phyloP scores from a whole-genome alignment of 2,113 vertebrate genomes.

The Ochotona princeps region DNA sequence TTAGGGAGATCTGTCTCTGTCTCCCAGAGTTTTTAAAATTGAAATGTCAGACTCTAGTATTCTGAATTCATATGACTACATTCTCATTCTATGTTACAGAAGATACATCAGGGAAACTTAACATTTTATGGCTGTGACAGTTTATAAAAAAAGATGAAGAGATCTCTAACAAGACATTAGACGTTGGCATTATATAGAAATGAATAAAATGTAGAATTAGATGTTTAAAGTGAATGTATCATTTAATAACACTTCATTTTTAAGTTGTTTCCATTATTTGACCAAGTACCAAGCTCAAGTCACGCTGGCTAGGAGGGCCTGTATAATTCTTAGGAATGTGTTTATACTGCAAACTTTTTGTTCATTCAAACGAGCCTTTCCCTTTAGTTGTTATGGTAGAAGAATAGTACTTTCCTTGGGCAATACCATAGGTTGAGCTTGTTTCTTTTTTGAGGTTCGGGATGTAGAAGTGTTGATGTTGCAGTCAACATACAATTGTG shows the following conservation, averaged over 20 bases:
- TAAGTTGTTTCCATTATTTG: not conserved
- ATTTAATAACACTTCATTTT: not conserved
- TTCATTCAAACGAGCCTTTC: not conserved
- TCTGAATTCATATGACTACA: not conserved
- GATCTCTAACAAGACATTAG: not conserved
- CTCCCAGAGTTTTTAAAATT: not conserved
- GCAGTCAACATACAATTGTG: not conserved
- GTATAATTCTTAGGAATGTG: not conserved
- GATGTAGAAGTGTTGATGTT: not conserved
- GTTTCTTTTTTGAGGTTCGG: not conserved
- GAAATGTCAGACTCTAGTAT: slow-evolving; percentile 4
- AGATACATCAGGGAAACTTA: not conserved
- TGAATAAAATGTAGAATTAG: not conserved
- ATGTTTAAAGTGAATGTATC: slow-evolving; percentile 20
- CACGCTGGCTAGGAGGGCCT: not conserved
- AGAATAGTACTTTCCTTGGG: not conserved
- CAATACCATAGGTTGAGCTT: not conserved
- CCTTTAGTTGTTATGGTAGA: not conserved
- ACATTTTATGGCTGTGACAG: not conserved
- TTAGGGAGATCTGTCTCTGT: too few relatives aligned
- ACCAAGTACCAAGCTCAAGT: not conserved
- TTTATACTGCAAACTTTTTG: not conserved
- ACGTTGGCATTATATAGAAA: not conserved
- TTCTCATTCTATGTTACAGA: not conserved
- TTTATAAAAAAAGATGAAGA: not conserved